Evolutionary conservation across 2,797 vertebrate genomes (phyloP), one percentile per base, ranked within the genome.

Genomic region (Miichthys miiuy): DNA sequence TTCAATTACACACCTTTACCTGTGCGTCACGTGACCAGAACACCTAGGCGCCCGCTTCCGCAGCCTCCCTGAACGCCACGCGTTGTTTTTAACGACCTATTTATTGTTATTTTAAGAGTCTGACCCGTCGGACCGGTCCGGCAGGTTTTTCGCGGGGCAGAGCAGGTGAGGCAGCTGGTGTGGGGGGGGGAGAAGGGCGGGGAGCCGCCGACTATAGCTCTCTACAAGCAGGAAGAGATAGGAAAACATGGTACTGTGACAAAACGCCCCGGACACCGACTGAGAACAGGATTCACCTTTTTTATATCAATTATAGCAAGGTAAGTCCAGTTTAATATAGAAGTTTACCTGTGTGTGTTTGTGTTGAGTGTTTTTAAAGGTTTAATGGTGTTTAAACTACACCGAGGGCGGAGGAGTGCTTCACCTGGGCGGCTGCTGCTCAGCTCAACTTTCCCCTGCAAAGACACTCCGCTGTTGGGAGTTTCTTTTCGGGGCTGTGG

Each of bases 231-330:
- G 90, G 92, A 91, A 91, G 88, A 61, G 34, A 50, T 74, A 69
- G 38, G 56, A 27, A 30, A 89, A 85, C 78, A 92, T 91, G 92
- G 87, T 75, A 71, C 79, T 83, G 79, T 85, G 87, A 89, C 44
- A 17, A 52, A 1, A 23, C 77, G 75, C 12, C 12, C 56, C 25
- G 23, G 9, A 83, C 66, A 65, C 60, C 57, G 68, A 84, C 56
- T 0, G 57, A 81, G 7, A 71, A 7, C 21, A 67, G 56, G 62
- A 67, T 60, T 68, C 70, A 54, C 4, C 58, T 25, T 51, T 41
- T 12, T 63, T 16, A 21, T 7, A 62, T 4, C 38, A 11, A 14
- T 3, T 8, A 2, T 34, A 34, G 0, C 21, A 0, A 0, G 41
- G 91, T 91, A 54, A 86, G 87, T 79, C 1, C 0, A 38, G 17